phyloP scores from a whole-genome alignment of 2,113 vertebrate genomes.

The Eubucco bourcierii region DNA sequence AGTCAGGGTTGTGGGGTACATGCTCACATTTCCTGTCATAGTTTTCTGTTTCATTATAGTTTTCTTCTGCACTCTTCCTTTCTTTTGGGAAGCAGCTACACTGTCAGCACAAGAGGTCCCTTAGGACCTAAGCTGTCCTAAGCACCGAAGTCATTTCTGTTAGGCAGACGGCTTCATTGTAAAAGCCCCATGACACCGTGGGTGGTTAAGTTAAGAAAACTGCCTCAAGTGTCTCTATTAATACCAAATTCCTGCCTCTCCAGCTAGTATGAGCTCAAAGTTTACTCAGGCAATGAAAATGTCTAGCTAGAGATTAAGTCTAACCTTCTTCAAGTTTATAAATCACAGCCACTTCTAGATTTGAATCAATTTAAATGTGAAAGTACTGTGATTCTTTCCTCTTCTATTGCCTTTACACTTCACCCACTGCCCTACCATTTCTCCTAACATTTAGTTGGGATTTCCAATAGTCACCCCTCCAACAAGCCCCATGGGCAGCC shows the following conservation, averaged over 20 bases:
- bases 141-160: background rate
- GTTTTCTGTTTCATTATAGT: background rate
- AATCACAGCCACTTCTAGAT: constrained; percentile 36
- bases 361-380: constrained; percentile 21
- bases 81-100: background rate
- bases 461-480: background rate
- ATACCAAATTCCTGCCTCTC: constrained; percentile 32
- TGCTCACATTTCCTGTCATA: background rate
- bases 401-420: background rate
- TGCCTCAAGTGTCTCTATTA: constrained; percentile 34
- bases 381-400: background rate
- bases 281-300: constrained; percentile 57
- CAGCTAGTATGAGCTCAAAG: background rate
- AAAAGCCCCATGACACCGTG: background rate
- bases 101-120: background rate
- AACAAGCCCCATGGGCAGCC: background rate
- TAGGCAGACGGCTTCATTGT: background rate
- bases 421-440: background rate
- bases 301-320: constrained; percentile 46
- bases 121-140: background rate
- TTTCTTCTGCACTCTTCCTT: background rate
- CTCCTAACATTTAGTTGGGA: background rate
- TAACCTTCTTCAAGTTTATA: constrained; percentile 58
- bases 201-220: constrained; percentile 39
- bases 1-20: background rate